Base-by-base conservation (phyloP, 2,113 vertebrate species). In the Piaya cayana region DNA sequence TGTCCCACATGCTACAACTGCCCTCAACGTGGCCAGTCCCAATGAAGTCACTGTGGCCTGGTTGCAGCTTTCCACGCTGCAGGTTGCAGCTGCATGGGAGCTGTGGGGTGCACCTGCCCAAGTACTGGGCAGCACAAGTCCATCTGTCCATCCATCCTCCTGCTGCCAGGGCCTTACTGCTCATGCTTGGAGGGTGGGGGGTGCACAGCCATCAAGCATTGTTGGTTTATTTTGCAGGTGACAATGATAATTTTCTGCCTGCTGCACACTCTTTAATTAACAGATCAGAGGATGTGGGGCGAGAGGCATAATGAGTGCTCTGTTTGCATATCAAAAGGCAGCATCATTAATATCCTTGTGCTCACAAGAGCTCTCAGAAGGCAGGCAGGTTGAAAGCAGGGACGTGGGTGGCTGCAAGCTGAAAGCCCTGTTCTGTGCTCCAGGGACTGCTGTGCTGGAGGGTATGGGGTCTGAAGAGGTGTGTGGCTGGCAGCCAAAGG, bases 241-340 rank as follows among this genome's bases (percentile, higher is more conserved):
- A 85, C 3, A 7, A 79, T 59, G 82, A 94, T 92, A 49, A 97
- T 96, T 96, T 97, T 97, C 95, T 92, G 90, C 94, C 93, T 96
- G 88, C 93, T 92, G 90, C 95, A 95, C 77, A 27, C 89, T 94
- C 93, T 87, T 97, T 97, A 97, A 97, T 97, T 97, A 97, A 96
- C 80, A 74, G 93, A 93, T 96, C 67, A 26, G 93, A 96, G 95
- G 95, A 95, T 95, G 95, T 90, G 92, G 96, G 95, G 85, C 4
- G 42, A 93, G 93, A 95, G 92, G 75, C 55, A 1, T 97, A 96
- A 95, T 87, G 96, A 96, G 94, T 3, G 1, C 89, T 96, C 70
- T 8, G 76, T 96, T 97, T 97, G 95, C 96, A 97, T 97, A 97
- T 97, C 97, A 97, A 96, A 97, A 97, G 92, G 91, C 86, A 92